These are phyloP conservation scores for Phoenicopterus ruber DNA, from an alignment of 2,113 vertebrate species.

Conservation along the genomic window DNA sequence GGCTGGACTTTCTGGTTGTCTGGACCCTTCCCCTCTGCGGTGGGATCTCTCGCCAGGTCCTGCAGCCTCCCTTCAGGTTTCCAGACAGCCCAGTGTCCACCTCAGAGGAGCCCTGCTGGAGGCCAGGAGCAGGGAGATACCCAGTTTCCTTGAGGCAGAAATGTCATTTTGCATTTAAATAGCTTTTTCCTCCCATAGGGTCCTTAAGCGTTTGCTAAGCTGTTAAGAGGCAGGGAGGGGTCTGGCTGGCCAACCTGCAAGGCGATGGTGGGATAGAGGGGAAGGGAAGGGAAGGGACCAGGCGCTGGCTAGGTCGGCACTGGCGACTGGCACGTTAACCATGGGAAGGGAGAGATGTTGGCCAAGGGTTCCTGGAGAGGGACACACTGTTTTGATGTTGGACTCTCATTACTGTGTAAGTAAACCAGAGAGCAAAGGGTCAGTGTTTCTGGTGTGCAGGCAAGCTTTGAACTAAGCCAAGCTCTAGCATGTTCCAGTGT, in stretches of 20 bases:
- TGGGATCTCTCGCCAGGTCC: accelerated
- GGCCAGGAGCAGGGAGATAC: not conserved
- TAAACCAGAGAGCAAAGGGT: not conserved
- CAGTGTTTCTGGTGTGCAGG: not conserved
- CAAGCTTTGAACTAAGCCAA: not conserved
- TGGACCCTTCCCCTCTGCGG: not conserved
- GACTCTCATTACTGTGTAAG: not conserved
- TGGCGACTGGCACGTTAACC: not conserved
- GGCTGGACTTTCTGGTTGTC: not conserved
- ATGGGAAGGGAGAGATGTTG: not conserved
- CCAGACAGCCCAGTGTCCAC: not conserved
- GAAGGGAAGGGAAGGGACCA: not conserved
- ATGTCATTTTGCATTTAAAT: not conserved
- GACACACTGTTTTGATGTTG: not conserved
- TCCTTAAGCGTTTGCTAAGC: not conserved
- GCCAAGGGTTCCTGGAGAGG: not conserved
- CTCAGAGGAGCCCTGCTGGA: not conserved
- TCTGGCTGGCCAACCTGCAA: not conserved
- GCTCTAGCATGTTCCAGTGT: not conserved
- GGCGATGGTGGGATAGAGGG: not conserved
- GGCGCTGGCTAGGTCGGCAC: accelerated
- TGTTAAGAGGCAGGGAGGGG: not conserved
- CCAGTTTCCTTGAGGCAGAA: not conserved
- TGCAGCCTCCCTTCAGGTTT: not conserved
- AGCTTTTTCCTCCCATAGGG: not conserved